Evolutionary conservation across 2,113 vertebrate genomes (phyloP), one percentile per base, ranked within the genome.

Genomic region (Proteles cristata): DNA sequence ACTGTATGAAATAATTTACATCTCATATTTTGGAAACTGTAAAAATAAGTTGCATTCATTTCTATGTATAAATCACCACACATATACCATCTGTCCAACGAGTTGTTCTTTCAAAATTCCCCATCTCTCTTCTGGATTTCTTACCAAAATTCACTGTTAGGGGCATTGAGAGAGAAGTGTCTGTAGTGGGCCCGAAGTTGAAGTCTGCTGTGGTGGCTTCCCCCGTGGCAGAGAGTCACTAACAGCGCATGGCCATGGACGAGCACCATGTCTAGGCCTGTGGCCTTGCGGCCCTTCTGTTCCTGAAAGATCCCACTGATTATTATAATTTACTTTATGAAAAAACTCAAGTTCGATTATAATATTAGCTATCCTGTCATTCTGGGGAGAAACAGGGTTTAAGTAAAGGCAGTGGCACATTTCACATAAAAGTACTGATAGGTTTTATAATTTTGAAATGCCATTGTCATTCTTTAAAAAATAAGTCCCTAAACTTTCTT

Each of bases 241-340:
- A 4, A 23, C 26, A 2, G n/a, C 45, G 63, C 19, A 12, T 66
- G 86, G 33, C 31, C 25, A 15, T 28, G 35, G 69, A 17, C 80
- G 58, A 82, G 21, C 19, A 61, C 50, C 61, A 1, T 79, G 68
- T 94, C 48, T n/a, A 55, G 66, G 11, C 55, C 39, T 85, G 4
- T 31, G 65, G 7, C 63, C n/a, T 83, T 85, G 10, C 26, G 87
- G 45, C n/a, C 25, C 31, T 86, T 4, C 26, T 66, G 4, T 63
- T 88, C 80, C 68, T 94, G 17, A 73, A 88, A 85, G 53, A 86
- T n/a, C 19, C 35, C 53, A 33, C 48, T 63, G 19, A 53, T 89
- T 82, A 82, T 97, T 68, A 69, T 79, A 63, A 79, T 93, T 83
- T 82, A n/a, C 81, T 79, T 95, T 28, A 33, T 93, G 89, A 86